These are phyloP conservation scores for Lucilia cuprina DNA, from an alignment of 1,140 invertebrate species.

Conservation along the genomic window DNA sequence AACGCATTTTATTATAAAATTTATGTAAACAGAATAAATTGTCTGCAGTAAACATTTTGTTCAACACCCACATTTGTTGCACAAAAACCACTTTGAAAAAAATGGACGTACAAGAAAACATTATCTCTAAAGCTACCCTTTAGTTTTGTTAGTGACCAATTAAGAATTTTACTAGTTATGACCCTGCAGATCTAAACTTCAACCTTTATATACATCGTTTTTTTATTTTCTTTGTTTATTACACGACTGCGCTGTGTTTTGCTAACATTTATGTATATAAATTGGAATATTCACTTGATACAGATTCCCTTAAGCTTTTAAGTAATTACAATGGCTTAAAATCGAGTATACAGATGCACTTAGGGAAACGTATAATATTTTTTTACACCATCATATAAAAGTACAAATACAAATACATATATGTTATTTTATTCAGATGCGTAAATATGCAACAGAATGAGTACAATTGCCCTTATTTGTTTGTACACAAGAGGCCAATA, in stretches of 20 bases:
- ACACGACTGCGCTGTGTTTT: too few relatives aligned
- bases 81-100: not conserved
- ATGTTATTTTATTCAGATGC: not conserved
- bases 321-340: not conserved
- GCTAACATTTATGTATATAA: not conserved
- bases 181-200: too few relatives aligned
- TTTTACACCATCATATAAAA: not conserved
- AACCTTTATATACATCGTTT: too few relatives aligned
- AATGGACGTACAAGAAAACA: too few relatives aligned
- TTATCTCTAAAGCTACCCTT: too few relatives aligned
- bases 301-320: not conserved
- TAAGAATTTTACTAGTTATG: too few relatives aligned
- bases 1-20: not conserved
- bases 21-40: not conserved
- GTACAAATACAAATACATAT: not conserved
- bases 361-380: not conserved
- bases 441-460: too few relatives aligned
- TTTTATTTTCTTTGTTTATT: too few relatives aligned
- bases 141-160: too few relatives aligned
- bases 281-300: not conserved
- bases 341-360: not conserved
- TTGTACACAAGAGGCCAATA: too few relatives aligned
- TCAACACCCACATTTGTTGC: not conserved
- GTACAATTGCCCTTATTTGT: too few relatives aligned
- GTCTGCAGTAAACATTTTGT: not conserved